Base-by-base conservation (phyloP, 1,140 invertebrate species). In the Pectinophora gossypiella region DNA sequence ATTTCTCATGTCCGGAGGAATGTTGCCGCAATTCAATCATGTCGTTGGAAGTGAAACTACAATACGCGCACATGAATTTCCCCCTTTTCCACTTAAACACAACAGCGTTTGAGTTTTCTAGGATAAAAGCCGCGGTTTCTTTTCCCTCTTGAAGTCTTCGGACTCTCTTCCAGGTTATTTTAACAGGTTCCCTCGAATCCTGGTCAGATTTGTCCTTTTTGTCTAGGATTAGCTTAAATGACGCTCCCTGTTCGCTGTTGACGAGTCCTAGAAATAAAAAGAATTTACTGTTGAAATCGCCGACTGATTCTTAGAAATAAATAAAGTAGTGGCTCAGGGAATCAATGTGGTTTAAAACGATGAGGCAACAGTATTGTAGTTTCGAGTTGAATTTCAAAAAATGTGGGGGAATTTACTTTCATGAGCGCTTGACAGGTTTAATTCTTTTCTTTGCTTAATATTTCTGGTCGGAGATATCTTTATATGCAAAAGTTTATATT, bases 41-140 rank as follows among this genome's bases (percentile, higher is more conserved):
- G 44, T 70, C 68, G 1, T 54, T 32, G 19, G 50, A 71, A 15
- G 64, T 53, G 19, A 52, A 42, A 10, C 64, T 64, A 44, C 78
- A 82, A 48, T 80, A 80, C 2, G 74, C 71, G 20, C 78, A 82
- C 62, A 73, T 65, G 23, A 80, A 72, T 57, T 72, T 72, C 2
- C 74, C 72, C 7, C 72, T 61, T 27, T 64, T 53, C 61, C 64
- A 78, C 47, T 74, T 64, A 64, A 83, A 83, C 0, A 61, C 54
- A 0, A 76, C 68, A 0, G 74, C 75, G 38, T 78, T 83, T 7
- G 73, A 80, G 63, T 65, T 46, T 57, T 78, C 54, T 51, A 83
- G 46, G 54, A 82, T 72, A 5, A 67, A 42, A 40, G 70, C 72
- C 7, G 74, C 74, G 36, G 75, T 77, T 18, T 64, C 68, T 51